Evolutionary conservation across 2,888 invertebrate genomes (phyloP), one percentile per base, ranked within the genome.

Genomic region (Torymus aiolomorphi): DNA sequence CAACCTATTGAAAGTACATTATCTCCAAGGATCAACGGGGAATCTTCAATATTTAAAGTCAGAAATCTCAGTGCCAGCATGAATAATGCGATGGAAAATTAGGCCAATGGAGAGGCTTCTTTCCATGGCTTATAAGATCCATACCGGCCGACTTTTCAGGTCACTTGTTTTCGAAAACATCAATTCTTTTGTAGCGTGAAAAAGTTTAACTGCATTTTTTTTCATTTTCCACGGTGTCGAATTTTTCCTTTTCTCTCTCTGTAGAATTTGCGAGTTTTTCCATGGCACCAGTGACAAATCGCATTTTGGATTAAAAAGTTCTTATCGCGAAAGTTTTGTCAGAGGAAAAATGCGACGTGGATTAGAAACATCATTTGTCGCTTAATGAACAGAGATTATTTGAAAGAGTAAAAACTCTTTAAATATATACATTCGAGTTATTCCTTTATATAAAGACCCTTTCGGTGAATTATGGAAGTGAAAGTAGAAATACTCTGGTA

Each of bases 41-140:
- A 42, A n/a, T n/a, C 42, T 63, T 63, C 0, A 63, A 63, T 66
- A 66, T 51, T 49, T 72, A 62, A 61, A 11, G 14, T 0, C 31
- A 0, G 12, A 72, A 61, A 72, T 62, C 52, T 52, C 52, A 52
- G 5, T n/a, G 1, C n/a, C 13, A 62, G n/a, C 20, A 14, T 51
- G 5, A 18, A 70, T n/a, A 62, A 62, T 51, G 62, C 13, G 52
- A 62, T 51, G 13, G 52, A 31, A 61, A 72, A 62, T 72, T 72
- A 31, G 72, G 72, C 62, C 51, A 72, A 62, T 62, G 62, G 31
- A 72, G 24, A 52, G 10, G 62, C 13, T 20, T 31, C 61, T 31
- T 62, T 72, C 62, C 72, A 52, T 72, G 20, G 71, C 51, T 49
- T 72, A 72, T 61, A 31, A 10, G 24, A 52, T 16, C 62, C 8